Conservation (phyloP, 2,113 vertebrate species). For the Microcebus griseorufus region DNA sequence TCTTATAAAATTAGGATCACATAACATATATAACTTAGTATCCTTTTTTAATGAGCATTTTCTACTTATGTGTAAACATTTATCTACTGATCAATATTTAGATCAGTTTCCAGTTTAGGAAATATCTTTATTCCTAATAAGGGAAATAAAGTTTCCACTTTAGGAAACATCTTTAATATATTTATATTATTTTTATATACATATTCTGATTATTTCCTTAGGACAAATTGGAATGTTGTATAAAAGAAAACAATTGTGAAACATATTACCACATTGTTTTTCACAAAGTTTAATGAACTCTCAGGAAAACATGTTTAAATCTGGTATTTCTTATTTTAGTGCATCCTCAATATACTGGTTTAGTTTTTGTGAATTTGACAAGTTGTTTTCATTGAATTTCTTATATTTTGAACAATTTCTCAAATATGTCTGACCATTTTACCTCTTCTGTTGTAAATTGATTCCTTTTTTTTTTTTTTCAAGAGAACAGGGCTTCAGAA, state of each 20-base stretch:
- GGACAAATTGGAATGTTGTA: neutral
- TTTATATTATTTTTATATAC: neutral
- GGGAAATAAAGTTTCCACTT: neutral
- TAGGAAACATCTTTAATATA: neutral
- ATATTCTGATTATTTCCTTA: slow-evolving; percentile 1
- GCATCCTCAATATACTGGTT: neutral
- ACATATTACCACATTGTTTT: neutral
- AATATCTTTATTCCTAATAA: neutral
- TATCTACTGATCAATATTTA: neutral
- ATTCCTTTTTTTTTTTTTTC: neutral
- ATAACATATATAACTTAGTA: neutral
- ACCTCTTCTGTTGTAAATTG: neutral
- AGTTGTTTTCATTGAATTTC: neutral
- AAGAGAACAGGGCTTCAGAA: no score
- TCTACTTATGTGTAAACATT: neutral
- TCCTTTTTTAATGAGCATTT: neutral
- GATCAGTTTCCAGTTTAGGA: neutral
- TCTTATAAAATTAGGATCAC: neutral
- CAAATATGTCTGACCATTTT: neutral
- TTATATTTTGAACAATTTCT: neutral
- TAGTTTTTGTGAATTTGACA: neutral
- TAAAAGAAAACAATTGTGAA: neutral
- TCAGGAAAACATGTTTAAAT: neutral
- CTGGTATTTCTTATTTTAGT: neutral
- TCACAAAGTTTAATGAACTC: neutral